phyloP scores from a whole-genome alignment of 1,140 invertebrate species.

The Brachionus paranguensis region DNA sequence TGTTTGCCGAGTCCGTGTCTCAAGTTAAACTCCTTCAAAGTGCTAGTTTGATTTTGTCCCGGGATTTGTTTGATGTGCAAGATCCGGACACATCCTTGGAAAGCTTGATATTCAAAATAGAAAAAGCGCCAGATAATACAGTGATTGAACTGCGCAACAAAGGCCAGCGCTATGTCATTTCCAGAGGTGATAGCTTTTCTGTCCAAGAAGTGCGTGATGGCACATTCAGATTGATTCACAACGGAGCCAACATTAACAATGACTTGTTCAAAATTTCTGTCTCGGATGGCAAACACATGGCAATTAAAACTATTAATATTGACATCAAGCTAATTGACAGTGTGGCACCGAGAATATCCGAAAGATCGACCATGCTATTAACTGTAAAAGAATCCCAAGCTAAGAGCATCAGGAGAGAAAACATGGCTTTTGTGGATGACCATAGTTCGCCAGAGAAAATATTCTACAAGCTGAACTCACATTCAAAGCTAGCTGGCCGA shows the following conservation, averaged over 20 bases:
- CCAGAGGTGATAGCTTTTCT: constrained; percentile 19
- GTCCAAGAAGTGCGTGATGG: constrained; percentile 14
- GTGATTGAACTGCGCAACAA: background rate
- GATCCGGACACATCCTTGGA: constrained; percentile 16
- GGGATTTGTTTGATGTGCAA: background rate
- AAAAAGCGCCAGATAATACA: constrained; percentile 9
- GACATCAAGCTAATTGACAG: background rate
- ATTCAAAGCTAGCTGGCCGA: background rate
- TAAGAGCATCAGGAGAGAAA: background rate
- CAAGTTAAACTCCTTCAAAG: background rate
- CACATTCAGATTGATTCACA: constrained; percentile 30
- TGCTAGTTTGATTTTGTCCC: background rate
- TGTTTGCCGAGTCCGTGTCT: background rate
- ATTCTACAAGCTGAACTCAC: background rate
- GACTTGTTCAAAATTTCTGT: constrained; percentile 12
- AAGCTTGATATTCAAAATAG: constrained; percentile 14
- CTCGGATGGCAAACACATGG: constrained; percentile 14
- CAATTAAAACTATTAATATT: constrained; percentile 5
- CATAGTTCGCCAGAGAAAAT: background rate
- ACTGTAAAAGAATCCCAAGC: background rate
- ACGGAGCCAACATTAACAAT: background rate
- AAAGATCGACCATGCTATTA: constrained; percentile 8
- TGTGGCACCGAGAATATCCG: background rate
- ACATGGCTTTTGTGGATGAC: constrained; percentile 11
- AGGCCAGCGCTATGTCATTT: constrained; percentile 13